Evolutionary conservation across 2,888 invertebrate genomes (phyloP).

Genomic region (Mesorhabditis sp.): DNA sequence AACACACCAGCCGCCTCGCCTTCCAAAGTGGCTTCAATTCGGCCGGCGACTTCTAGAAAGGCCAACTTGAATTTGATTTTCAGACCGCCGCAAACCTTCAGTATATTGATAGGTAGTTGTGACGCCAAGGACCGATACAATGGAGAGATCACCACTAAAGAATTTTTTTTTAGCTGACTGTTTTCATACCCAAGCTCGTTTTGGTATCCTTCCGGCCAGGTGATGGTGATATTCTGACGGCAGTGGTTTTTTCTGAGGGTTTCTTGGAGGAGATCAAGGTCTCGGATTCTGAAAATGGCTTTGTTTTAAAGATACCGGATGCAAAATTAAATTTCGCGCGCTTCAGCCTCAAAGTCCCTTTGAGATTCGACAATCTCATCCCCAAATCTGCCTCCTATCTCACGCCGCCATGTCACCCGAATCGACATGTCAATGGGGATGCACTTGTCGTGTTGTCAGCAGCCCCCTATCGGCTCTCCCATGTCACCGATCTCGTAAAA

Average conservation of each 20-base stretch:
- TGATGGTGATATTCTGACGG: constrained; percentile 24
- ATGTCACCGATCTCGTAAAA: too few species aligned
- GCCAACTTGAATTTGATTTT: background rate
- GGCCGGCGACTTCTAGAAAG: constrained; percentile 1
- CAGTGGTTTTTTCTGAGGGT: constrained; percentile 24
- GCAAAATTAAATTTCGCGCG: too few species aligned
- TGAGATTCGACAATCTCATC: too few species aligned
- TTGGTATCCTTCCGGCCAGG: constrained; percentile 15
- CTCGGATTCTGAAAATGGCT: constrained; percentile 22
- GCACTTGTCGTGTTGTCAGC: too few species aligned
- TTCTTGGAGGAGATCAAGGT: constrained; percentile 29
- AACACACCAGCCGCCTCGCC: background rate
- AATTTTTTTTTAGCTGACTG: background rate
- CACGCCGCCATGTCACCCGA: too few species aligned
- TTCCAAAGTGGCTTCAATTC: background rate
- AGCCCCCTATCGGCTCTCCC: too few species aligned
- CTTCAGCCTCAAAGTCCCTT: too few species aligned
- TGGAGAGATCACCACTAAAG: background rate
- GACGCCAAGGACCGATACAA: background rate
- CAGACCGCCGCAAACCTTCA: background rate
- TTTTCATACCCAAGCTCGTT: background rate
- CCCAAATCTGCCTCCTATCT: too few species aligned
- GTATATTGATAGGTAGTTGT: background rate
- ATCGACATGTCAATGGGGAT: too few species aligned
- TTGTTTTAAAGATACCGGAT: too few species aligned